Evolutionary conservation across 2,888 invertebrate genomes (phyloP), one percentile per base, ranked within the genome.

Genomic region (Ormyrus rosae): DNA sequence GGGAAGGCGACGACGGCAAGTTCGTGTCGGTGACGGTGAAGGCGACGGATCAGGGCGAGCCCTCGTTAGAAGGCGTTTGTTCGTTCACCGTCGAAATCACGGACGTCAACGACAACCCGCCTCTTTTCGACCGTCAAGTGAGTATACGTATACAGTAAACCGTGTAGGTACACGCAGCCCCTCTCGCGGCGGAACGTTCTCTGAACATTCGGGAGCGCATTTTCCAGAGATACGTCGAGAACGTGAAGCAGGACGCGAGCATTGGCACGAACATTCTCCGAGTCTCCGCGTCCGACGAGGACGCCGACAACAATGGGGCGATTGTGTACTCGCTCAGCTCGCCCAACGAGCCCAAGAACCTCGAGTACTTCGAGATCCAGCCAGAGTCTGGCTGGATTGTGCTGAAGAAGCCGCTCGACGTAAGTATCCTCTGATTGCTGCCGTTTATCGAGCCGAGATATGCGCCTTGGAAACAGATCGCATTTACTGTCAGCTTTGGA

Each of bases 11-110:
- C 86, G 98, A 98, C 90, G 98, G 98, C 8, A 97, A 98, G 92
- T 98, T 98, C 91, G 98, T 98, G 6, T 97, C 97, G 0, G 97
- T 98, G 6, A 99, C 98, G 0, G 97, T 99, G 0, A 98, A 99
- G 92, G 99, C 99, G 6, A 98, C 98, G 0, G 99, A 99, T 93
- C 97, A 98, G 90, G 99, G 99, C n/a, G 97, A 97, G 90, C 98
- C 99, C 0, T 97, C 98, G 0, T 91, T 99, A 84, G 99, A 99
- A 91, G 98, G 99, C 48, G 98, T 99, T 84, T 99, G 99, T 91
- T 99, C 99, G 7, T 99, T 99, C 90, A 98, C 98, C 13, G 98
- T 98, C 67, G 98, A 98, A 92, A 98, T 99, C 74, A 97, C 97
- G 1, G 99, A 99, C 91, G 97, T 98, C 64, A 99, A 99, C 89